Evolutionary conservation across 1,140 invertebrate genomes (phyloP).

Genomic region (Bursaphelenchus mucronatus): DNA sequence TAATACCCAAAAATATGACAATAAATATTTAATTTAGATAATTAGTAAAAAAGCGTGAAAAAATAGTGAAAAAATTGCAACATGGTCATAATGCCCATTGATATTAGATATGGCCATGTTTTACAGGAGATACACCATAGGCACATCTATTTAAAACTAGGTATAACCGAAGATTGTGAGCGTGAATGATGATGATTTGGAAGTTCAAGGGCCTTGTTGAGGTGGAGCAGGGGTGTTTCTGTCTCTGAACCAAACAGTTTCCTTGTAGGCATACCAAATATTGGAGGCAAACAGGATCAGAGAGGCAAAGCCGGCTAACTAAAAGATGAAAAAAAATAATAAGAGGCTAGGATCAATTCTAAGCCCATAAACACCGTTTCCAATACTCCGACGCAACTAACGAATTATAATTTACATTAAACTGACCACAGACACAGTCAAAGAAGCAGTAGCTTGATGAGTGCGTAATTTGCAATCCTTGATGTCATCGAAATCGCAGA

Average conservation of each 20-base stretch:
- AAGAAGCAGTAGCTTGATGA: constrained; percentile 28
- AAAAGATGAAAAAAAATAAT: constrained; percentile 12
- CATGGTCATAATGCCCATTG: not conserved
- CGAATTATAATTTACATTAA: not conserved
- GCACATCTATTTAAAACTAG: not conserved
- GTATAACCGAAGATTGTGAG: not conserved
- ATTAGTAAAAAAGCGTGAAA: not conserved
- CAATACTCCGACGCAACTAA: not conserved
- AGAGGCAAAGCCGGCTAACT: constrained; percentile 45
- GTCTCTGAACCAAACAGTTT: constrained; percentile 40
- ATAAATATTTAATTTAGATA: not conserved
- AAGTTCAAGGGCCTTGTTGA: constrained; percentile 2
- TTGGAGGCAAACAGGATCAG: constrained; percentile 41
- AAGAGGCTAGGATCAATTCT: constrained; percentile 11
- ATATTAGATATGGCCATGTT: not conserved
- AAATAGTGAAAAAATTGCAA: not conserved
- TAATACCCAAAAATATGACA: no score
- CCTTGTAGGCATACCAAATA: constrained; percentile 53
- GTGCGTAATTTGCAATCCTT: constrained; percentile 20
- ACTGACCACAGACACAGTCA: constrained; percentile 39
- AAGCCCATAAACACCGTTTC: not conserved
- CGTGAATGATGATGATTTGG: not conserved
- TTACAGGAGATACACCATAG: not conserved
- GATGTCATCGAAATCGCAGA: constrained; percentile 22
- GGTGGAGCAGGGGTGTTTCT: constrained; percentile 12